A percentile compares a stretch with the other conserved stretches of the same genome.
phyloP scores from a whole-genome alignment of 1,140 invertebrate species.

The Brachionus asplanchnoidis region DNA sequence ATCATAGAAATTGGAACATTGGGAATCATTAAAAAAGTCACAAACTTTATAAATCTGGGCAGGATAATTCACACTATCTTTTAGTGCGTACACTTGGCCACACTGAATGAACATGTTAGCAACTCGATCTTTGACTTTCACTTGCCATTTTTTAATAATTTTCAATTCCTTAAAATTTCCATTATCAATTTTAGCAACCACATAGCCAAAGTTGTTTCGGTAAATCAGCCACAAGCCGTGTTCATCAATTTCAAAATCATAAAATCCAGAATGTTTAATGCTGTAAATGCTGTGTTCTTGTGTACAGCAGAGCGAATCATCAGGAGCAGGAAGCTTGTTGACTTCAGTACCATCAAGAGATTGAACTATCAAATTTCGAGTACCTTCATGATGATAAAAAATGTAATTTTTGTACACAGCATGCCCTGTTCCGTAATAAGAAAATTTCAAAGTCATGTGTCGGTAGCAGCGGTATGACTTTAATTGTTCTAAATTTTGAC shows the following conservation, averaged over 20 bases:
- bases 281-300: background rate
- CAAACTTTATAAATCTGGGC: background rate
- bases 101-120: conserved; percentile 32
- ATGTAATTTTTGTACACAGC: conserved; percentile 3
- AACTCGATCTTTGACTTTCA: background rate
- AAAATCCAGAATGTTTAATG: conserved; percentile 57
- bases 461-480: conserved; percentile 8
- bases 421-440: conserved; percentile 18
- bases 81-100: conserved; percentile 14
- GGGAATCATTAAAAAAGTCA: background rate
- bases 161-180: background rate
- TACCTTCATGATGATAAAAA: conserved; percentile 31
- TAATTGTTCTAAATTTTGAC: conserved; percentile 29
- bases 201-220: conserved; percentile 47
- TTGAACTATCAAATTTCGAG: background rate
- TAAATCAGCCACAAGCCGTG: conserved; percentile 67
- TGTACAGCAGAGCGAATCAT: background rate
- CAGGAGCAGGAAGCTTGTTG: background rate
- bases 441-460: background rate
- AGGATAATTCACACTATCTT: background rate
- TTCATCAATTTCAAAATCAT: conserved; percentile 87
- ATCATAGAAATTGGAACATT: background rate
- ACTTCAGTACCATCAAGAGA: background rate
- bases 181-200: conserved; percentile 7
- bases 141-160: background rate